Base-by-base conservation (phyloP, 1,140 invertebrate genomes). In the Oncopeltus fasciatus region DNA sequence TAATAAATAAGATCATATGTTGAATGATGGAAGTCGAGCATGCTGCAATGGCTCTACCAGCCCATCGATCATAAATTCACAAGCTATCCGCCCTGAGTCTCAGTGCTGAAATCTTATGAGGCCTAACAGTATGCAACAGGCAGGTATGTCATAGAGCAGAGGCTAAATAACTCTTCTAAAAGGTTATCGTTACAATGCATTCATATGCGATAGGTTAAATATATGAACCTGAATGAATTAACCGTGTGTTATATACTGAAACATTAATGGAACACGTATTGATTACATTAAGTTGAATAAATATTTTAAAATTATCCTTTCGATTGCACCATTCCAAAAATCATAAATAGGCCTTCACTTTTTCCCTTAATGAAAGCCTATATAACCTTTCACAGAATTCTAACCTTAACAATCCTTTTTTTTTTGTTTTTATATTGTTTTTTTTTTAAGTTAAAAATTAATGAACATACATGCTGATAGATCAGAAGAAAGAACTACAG, bases 361-460 rank as follows among this genome's bases (percentile, higher is more conserved):
- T 63, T 63, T 63, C 62, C 62, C 62, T 31, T 59, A 57, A 63
- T 57, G 57, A 63, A 57, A 57, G 62, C 57, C 62, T 51, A 62
- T 62, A 62, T 62, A 56, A 44, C 58, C 51, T 51, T 61, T n/a
- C 47, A 49, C 51, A 27, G n/a, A n/a, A n/a, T n/a, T n/a, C 27
- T 27, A 5, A 18, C 51, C 16, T 56, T 56, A 56, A 56, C 51
- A 56, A 59, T 59, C 43, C 29, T 2, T 46, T 44, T 5, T 44
- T 18, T 14, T 44, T 44, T 44, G 38, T 57, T 57, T 58, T 14
- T 5, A 38, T 8, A 38, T 38, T 38, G 5, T 38, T 38, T 8
- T 8, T 5, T 38, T 38, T 14, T 14, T 5, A 8, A 38, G 20
- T 59, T 59, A 18, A 18, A 24, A 43, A 43, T 38, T 59, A 24